Percentiles rank a stretch among this genome's conserved stretches.
phyloP scores from a whole-genome alignment of 2,888 invertebrate species.

The Eutolmus rufibarbis region DNA sequence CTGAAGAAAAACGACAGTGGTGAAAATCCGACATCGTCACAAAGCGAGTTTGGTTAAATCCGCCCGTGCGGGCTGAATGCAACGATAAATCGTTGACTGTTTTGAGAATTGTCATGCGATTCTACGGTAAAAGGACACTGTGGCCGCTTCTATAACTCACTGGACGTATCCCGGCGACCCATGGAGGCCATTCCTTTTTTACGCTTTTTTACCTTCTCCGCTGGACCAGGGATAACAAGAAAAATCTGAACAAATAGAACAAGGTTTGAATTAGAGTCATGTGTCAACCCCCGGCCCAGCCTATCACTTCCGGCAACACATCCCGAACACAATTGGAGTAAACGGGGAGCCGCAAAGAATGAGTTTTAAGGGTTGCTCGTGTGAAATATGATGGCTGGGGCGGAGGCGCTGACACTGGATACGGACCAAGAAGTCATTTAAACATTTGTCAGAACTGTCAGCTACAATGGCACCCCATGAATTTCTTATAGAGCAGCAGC shows the following conservation, averaged over 20 bases:
- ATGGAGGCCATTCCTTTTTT: neutral
- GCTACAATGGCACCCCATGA: conserved; percentile 52
- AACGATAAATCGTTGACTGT: conserved; percentile 16
- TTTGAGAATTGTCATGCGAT: conserved; percentile 1
- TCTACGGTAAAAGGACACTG: neutral
- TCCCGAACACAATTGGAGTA: conserved; percentile 33
- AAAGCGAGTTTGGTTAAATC: neutral
- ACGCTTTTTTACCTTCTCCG: neutral
- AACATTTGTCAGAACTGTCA: conserved; percentile 57
- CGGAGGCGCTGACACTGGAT: conserved; percentile 34
- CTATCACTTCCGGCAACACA: conserved; percentile 26
- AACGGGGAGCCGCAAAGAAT: conserved; percentile 27
- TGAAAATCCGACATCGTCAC: neutral
- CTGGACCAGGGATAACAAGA: conserved; percentile 21
- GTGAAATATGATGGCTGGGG: conserved; percentile 41
- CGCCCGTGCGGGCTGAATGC: neutral
- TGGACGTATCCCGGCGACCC: neutral
- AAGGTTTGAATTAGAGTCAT: conserved; percentile 36
- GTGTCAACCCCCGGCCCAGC: conserved; percentile 12
- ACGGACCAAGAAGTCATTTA: conserved; percentile 49
- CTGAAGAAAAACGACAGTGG: neutral
- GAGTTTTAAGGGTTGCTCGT: conserved; percentile 35
- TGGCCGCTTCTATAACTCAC: neutral
- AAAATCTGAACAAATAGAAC: conserved; percentile 32
- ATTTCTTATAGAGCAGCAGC: conserved; percentile 49